Evolutionary conservation across 2,888 invertebrate genomes (phyloP).

Genomic region (Perdita meconis): DNA sequence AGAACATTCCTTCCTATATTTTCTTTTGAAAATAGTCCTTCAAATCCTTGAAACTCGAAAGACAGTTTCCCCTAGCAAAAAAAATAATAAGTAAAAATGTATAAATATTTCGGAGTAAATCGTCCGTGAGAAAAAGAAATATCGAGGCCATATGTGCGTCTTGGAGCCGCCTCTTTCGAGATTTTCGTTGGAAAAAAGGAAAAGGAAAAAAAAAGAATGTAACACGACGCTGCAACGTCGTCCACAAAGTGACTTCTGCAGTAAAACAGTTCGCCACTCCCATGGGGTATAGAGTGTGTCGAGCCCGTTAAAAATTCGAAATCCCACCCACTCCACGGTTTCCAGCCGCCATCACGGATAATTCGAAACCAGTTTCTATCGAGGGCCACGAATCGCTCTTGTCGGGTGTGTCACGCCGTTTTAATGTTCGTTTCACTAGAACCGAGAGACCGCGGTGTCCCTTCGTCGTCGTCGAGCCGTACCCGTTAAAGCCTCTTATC

Average conservation of each 20-base stretch:
- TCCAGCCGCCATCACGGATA: slow-evolving; percentile 70
- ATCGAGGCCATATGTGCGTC: slow-evolving; percentile 18
- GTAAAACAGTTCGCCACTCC: slow-evolving; percentile 67
- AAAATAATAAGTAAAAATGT: slow-evolving; percentile 48
- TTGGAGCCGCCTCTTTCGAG: slow-evolving; percentile 25
- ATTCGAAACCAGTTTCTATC: slow-evolving; percentile 73
- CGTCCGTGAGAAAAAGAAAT: slow-evolving; percentile 39
- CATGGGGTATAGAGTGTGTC: slow-evolving; percentile 48
- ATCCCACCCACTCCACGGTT: slow-evolving; percentile 73
- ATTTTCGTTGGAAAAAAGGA: background rate
- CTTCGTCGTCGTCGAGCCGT: slow-evolving; percentile 14
- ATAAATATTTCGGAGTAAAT: slow-evolving; percentile 49
- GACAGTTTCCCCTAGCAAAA: too few relatives aligned
- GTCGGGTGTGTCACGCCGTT: slow-evolving; percentile 67
- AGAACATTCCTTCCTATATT: too few relatives aligned
- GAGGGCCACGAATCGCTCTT: slow-evolving; percentile 78
- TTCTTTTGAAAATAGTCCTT: too few relatives aligned
- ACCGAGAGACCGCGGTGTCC: slow-evolving; percentile 37
- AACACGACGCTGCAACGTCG: background rate
- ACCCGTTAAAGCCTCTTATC: slow-evolving; percentile 54
- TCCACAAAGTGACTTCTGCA: slow-evolving; percentile 52
- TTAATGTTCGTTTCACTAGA: slow-evolving; percentile 64
- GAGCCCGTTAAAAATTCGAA: slow-evolving; percentile 65
- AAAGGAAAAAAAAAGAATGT: background rate
- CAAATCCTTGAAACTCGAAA: too few relatives aligned